phyloP scores from a whole-genome alignment of 2,888 invertebrate genomes.

The Cartodere bifasciata region DNA sequence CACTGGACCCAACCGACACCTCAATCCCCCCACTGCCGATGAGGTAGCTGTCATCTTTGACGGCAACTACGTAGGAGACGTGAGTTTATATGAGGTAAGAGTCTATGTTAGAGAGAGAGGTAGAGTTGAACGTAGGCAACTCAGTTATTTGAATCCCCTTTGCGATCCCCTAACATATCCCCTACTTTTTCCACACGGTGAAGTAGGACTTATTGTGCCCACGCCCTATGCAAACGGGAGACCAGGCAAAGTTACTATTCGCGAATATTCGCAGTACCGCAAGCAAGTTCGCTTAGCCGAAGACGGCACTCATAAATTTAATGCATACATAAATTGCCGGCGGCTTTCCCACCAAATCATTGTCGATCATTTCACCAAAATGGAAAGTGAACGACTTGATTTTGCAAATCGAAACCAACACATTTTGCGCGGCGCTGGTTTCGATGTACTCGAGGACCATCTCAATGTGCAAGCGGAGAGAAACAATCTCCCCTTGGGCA shows the following conservation, averaged over 20 bases:
- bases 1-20: background rate
- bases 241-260: conserved; percentile 2
- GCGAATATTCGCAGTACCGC: conserved; percentile 7
- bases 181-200: conserved; percentile 12
- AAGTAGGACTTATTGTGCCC: conserved; percentile 10
- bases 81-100: background rate
- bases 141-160: conserved; percentile 7
- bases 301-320: conserved; percentile 4
- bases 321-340: background rate
- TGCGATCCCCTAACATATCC: conserved; percentile 14
- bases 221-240: background rate
- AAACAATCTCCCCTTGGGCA: conserved; percentile 8
- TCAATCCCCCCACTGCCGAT: conserved; percentile 1
- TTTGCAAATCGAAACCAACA: conserved; percentile 6
- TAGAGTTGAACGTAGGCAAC: background rate
- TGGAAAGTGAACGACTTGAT: conserved; percentile 8
- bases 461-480: conserved; percentile 4
- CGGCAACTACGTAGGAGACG: background rate
- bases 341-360: conserved; percentile 11
- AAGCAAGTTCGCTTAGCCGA: conserved; percentile 3
- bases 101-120: conserved; percentile 1
- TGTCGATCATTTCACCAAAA: conserved; percentile 4
- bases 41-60: conserved; percentile 1
- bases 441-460: conserved; percentile 1
- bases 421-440: conserved; percentile 2